These are phyloP conservation scores for Limnephilus auricula DNA, from an alignment of 2,888 invertebrate species.

Conservation along the genomic window DNA sequence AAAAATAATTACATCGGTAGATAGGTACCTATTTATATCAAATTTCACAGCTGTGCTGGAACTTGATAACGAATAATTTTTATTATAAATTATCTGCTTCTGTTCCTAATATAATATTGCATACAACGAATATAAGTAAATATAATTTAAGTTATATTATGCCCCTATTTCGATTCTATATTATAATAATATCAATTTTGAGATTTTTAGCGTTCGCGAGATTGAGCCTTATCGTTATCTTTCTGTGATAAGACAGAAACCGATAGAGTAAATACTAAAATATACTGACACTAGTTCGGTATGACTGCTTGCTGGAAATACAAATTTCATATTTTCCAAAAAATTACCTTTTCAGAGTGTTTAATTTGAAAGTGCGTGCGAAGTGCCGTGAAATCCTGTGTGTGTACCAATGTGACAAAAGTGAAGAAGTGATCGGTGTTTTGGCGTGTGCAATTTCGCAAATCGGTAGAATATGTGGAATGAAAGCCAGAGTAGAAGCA, in stretches of 20 bases:
- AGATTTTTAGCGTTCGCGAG: background rate
- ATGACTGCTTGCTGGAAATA: background rate
- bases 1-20: background rate
- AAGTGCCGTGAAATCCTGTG: background rate
- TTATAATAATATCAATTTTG: background rate
- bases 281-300: conserved; percentile 12
- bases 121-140: background rate
- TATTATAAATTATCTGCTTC: background rate
- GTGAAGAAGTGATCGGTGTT: background rate
- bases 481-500: conserved; percentile 9
- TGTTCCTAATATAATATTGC: background rate
- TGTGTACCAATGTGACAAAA: background rate
- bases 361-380: background rate
- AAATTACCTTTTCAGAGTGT: background rate
- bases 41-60: background rate
- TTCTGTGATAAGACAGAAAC: conserved; percentile 9
- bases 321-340: background rate
- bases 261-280: conserved; percentile 19
- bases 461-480: conserved; percentile 30
- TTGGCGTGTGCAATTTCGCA: background rate
- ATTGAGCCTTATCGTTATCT: conserved; percentile 44
- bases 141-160: background rate
- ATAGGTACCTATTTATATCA: background rate
- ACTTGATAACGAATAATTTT: background rate
- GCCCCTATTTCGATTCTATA: background rate